Evolutionary conservation across 1,140 invertebrate species (phyloP), one percentile per base, ranked within the genome.

Genomic region (Aphaenogaster ashmeadi): DNA sequence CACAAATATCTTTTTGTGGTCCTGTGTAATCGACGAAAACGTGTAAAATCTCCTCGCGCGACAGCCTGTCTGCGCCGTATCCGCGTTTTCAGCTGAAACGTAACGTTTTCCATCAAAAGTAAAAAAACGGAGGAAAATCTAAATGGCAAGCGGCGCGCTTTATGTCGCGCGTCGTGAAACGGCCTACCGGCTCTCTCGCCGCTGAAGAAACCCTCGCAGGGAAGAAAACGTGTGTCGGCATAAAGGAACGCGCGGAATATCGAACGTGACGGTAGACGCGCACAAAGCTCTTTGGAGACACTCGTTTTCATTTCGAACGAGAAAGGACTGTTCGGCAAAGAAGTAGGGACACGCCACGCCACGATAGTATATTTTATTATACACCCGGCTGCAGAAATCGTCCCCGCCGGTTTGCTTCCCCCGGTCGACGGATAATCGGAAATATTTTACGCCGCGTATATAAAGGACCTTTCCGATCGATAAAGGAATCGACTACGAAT

Each of bases 241-340:
- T 91, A 89, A 91, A 91, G 83, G 78, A 89, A 84, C 54, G 87
- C 58, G 60, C 50, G 87, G n/a, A 83, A 91, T 90, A 90, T 91
- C 84, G 89, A 89, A 91, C 83, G 77, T 88, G 89, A 88, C 78
- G 78, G 87, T 54, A 79, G 75, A 66, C 84, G 47, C 69, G 77
- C 71, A 89, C 90, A 91, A 91, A 91, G 88, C 64, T 88, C 90
- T 91, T 91, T 91, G 74, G 88, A 89, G 88, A 62, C 41, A 74
- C 86, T 91, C 88, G 88, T 91, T 91, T 89, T 91, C 90, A 91
- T 91, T 91, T 88, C 27, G 79, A 86, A 38, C 44, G 79, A 52
- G 77, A 56, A 52, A 62, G 13, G 56, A 56, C 27, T 36, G 75
- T 8, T 15, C 15, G 18, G 18, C 7, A n/a, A 15, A 52, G n/a